Percentiles rank a stretch among this genome's conserved stretches.
Evolutionary conservation across 92 coral and sea anemone species (phyloP).

Genomic region (Paragorgia papillata): DNA sequence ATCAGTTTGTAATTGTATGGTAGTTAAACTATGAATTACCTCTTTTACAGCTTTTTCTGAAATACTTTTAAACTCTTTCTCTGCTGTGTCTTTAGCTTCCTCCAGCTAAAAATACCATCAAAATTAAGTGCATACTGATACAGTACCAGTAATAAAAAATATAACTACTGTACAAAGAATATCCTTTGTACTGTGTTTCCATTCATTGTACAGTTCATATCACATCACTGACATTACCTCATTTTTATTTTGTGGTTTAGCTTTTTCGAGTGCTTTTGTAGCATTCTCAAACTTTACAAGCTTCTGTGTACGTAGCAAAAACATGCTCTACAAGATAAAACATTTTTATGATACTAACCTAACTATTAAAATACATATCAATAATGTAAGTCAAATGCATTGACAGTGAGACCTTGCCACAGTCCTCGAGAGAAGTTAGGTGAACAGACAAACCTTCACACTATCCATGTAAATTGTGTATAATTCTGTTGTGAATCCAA

Average conservation of each 20-base stretch:
- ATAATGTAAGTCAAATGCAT: too few relatives aligned
- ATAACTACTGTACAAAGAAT: background rate
- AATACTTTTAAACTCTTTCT: constrained; percentile 75
- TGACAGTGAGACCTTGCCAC: too few relatives aligned
- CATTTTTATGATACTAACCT: too few relatives aligned
- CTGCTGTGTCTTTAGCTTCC: constrained; percentile 79
- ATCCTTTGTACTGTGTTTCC: background rate
- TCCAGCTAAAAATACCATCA: constrained; percentile 66
- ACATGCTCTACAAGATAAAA: constrained; percentile 69
- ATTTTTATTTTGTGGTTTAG: constrained; percentile 92
- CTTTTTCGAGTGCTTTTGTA: constrained; percentile 83
- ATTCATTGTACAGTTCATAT: background rate
- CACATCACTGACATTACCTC: constrained; percentile 64
- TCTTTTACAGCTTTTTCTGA: constrained; percentile 84
- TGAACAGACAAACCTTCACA: constrained; percentile 80
- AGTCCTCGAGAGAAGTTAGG: too few relatives aligned
- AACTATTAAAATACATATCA: too few relatives aligned
- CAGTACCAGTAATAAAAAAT: background rate
- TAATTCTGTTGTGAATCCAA: constrained; percentile 85
- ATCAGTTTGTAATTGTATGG: too few relatives aligned
- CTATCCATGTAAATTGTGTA: constrained; percentile 89
- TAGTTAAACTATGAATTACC: constrained; percentile 66
- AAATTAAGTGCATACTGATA: too few relatives aligned
- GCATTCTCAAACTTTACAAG: constrained; percentile 93
- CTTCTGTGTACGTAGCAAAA: constrained; percentile 87